Evolutionary conservation across 2,888 invertebrate species (phyloP).

Genomic region (Himalopsyche kuldschensis): DNA sequence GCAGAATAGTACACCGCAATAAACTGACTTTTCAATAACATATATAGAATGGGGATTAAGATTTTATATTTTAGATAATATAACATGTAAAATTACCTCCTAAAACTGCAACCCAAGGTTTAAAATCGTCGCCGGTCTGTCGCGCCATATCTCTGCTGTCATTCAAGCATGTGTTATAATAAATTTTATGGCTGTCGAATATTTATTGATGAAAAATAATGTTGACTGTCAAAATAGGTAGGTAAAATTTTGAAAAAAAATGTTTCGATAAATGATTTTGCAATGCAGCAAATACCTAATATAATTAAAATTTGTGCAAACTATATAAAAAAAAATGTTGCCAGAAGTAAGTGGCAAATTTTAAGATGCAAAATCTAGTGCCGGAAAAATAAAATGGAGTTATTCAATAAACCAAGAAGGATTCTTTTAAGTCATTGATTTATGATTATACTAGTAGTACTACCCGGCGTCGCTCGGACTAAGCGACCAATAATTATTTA

Average conservation of each 20-base stretch:
- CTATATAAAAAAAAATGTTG: background rate
- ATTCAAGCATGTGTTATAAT: conserved; percentile 17
- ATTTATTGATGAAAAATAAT: background rate
- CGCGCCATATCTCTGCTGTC: conserved; percentile 28
- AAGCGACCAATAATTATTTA: no score
- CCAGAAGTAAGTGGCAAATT: no score
- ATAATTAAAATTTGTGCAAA: background rate
- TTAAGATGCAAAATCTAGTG: no score
- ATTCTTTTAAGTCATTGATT: no score
- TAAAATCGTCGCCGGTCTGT: conserved; percentile 22
- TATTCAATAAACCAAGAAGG: no score
- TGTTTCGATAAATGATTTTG: background rate
- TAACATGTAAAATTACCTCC: conserved; percentile 26
- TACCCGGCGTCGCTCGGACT: no score
- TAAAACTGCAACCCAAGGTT: conserved; percentile 35
- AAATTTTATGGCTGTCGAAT: background rate
- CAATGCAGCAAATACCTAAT: background rate
- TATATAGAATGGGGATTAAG: background rate
- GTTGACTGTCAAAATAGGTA: background rate
- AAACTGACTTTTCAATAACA: background rate
- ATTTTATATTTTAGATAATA: background rate
- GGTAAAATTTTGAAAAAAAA: background rate
- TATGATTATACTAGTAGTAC: no score
- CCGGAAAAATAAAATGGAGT: no score
- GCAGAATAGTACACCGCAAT: background rate